Evolutionary conservation across 2,113 vertebrate genomes (phyloP).

Genomic region (Sturnus vulgaris): DNA sequence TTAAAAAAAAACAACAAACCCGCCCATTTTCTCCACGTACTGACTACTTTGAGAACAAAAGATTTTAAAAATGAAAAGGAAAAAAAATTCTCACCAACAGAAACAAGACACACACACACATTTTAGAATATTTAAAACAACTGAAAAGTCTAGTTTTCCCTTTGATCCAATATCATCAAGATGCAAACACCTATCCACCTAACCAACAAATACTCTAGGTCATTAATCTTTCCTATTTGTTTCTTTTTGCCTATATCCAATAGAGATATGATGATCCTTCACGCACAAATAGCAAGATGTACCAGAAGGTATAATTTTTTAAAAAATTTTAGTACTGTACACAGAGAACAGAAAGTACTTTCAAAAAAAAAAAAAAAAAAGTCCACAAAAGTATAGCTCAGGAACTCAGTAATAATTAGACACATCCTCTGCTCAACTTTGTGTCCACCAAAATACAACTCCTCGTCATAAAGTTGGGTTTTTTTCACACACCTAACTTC

Average conservation of each 20-base stretch:
- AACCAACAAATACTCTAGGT: background rate
- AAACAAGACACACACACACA: background rate
- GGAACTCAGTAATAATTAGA: background rate
- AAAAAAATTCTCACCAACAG: background rate
- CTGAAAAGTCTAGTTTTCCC: background rate
- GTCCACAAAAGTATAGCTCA: background rate
- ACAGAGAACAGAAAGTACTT: background rate
- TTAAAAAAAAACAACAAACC: background rate
- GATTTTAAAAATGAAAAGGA: background rate
- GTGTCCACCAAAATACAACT: background rate
- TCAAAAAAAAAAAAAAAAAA: no score
- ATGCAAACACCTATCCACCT: background rate
- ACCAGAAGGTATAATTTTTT: background rate
- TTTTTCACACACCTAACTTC: background rate
- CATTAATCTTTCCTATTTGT: background rate
- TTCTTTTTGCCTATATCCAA: background rate
- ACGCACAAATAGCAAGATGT: background rate
- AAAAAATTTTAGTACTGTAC: background rate
- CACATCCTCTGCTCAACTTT: background rate
- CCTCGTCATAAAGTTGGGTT: background rate
- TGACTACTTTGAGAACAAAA: background rate
- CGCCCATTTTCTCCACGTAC: accelerated
- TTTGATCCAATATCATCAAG: background rate
- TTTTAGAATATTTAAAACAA: background rate
- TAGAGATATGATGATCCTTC: background rate